Base-by-base conservation (phyloP, 2,888 invertebrate species). In the Dryobota labecula region DNA sequence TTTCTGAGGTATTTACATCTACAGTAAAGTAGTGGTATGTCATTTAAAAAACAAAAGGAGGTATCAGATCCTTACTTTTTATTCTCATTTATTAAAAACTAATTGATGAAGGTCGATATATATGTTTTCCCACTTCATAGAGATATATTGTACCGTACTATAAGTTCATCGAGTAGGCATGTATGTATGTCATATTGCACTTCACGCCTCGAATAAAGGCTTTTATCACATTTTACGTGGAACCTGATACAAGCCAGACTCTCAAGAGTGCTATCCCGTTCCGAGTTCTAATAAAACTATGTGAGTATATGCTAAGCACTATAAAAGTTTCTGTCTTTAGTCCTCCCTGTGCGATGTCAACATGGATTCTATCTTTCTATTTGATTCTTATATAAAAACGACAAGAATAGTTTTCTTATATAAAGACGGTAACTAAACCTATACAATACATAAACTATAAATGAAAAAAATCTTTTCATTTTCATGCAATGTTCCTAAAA, bases 171-270 rank as follows among this genome's bases (percentile, higher is more conserved):
- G n/a, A 33, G 47, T 57, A 51, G 24, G 18, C 53, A 47, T 18
- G 38, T 61, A 54, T 11, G 13, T 45, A 73, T 47, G 33, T 61
- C 54, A 27, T 63, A 60, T 63, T 76, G 33, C 27, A 62, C 58
- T 76, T 41, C 33, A 64, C 36, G 45, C 18, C 41, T 27, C 36
- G 70, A 38, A 65, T 57, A 65, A 65, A 53, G 61, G 61, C 65
- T 77, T 77, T 82, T 82, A 71, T 78, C 47, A 78, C 58, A 71
- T 61, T 77, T 58, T 54, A 54, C 54, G 81, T 78, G 54, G 30
- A 82, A 78, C 73, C 61, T 43, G 66, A 82, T 61, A 56, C 60
- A 56, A n/a, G 24, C 49, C 36, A 81, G 65, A 63, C 63, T 82
- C 73, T 18, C 53, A 61, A 15, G 73, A 67, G 73, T 53, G 43